These are phyloP conservation scores for Neodiprion virginianus DNA, from an alignment of 1,140 invertebrate species.

Conservation along the genomic window DNA sequence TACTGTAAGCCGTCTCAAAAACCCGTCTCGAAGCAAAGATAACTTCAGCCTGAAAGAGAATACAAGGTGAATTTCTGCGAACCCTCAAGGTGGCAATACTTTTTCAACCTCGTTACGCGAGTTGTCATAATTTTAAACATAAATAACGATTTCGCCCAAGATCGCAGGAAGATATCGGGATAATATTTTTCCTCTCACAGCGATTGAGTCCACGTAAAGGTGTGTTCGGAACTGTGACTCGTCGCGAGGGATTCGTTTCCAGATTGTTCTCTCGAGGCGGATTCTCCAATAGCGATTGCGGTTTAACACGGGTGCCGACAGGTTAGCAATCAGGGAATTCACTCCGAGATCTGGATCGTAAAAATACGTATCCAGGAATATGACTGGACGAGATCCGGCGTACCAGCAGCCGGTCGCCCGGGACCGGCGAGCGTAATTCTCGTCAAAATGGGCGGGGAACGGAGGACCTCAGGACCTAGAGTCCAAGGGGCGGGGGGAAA, in stretches of 20 bases:
- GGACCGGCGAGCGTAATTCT: background rate
- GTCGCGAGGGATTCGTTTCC: too few species aligned
- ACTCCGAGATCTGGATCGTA: too few species aligned
- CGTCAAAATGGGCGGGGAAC: background rate
- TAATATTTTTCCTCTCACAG: background rate
- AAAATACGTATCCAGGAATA: too few species aligned
- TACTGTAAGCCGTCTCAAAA: too few species aligned
- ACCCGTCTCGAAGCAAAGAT: too few species aligned
- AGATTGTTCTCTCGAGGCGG: too few species aligned
- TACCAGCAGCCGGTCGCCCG: background rate
- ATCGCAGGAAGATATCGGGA: background rate
- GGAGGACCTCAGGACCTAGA: background rate
- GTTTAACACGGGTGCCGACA: too few species aligned
- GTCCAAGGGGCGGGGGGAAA: conserved; percentile 31
- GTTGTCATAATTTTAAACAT: conserved; percentile 49
- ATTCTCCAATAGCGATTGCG: too few species aligned
- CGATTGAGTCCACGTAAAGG: background rate
- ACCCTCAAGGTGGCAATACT: conserved; percentile 35
- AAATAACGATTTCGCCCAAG: conserved; percentile 51
- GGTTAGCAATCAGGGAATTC: too few species aligned
- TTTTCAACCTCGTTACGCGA: conserved; percentile 45
- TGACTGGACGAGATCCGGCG: background rate
- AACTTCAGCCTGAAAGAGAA: too few species aligned
- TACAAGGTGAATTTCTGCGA: conserved; percentile 30
- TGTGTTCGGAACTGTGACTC: background rate